Evolutionary conservation across 2,113 vertebrate genomes (phyloP), one percentile per base, ranked within the genome.

Genomic region (Neofelis nebulosa): DNA sequence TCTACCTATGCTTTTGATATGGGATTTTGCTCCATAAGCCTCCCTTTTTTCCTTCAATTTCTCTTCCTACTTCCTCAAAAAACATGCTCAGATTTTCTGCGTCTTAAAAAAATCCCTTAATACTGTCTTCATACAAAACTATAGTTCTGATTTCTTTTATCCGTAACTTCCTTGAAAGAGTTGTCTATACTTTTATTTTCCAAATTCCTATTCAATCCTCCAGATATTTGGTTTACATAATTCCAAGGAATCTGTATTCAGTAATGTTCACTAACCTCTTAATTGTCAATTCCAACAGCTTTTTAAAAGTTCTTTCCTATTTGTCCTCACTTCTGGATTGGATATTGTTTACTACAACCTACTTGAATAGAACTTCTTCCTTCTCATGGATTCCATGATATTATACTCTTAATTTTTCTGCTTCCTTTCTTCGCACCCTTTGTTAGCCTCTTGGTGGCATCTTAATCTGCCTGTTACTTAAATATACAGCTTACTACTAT

Each of bases 301-400:
- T 69, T 87, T 78, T 41, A 71, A 78, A 38, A 83, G 21, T 89
- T 85, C 19, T 94, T 94, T 55, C 48, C 61, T 82, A 96, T 61
- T 91, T 83, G 74, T 83, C 48, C 23, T 86, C 68, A 76, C 18
- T 68, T 48, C 11, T 76, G 38, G 14, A 74, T 80, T 89, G n/a
- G 45, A 63, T 65, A 45, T 87, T 76, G 29, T 90, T 57, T 16
- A 79, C 41, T 33, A 96, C 18, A 63, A 57, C 38, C 19, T 57
- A 65, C 63, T 76, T 85, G 41, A 57, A 69, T 55, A 94, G 57
- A 96, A 84, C 55, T 41, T 68, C 13, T 91, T 31, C 23, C 36
- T 90, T 96, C 80, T 89, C 69, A 80, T 97, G n/a, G 38, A 73
- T 61, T 91, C n/a, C 15, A 38, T 79, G 68, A 81, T 23, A 74